A percentile compares a stretch with the other conserved stretches of the same genome.
phyloP scores from a whole-genome alignment of 2,797 vertebrate genomes.

The Coranthus polyacanthus region DNA sequence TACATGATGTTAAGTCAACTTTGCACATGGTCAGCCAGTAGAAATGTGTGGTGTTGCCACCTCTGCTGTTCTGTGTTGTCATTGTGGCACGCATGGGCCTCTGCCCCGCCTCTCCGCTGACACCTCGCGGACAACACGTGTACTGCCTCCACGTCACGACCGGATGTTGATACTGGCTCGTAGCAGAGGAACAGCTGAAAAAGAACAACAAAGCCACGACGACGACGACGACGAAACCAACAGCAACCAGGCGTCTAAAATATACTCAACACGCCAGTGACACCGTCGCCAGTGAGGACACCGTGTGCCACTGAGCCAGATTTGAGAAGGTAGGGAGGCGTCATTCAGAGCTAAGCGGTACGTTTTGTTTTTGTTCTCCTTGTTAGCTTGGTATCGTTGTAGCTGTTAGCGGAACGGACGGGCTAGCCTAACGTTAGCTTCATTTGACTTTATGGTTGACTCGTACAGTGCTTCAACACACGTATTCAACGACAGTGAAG shows the following conservation, averaged over 20 bases:
- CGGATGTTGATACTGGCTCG: conserved; percentile 80
- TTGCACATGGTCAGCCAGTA: too few relatives aligned
- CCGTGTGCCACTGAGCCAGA: not conserved
- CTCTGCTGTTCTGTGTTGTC: too few relatives aligned
- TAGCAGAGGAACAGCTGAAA: conserved; percentile 81
- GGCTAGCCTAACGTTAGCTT: conserved; percentile 52
- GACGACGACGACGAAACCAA: conserved; percentile 55
- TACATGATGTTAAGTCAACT: too few relatives aligned
- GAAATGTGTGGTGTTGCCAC: too few relatives aligned
- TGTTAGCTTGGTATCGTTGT: conserved; percentile 30
- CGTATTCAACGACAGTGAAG: not conserved
- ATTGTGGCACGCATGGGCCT: too few relatives aligned
- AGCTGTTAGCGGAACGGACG: conserved; percentile 62
- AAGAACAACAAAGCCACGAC: conserved; percentile 80
- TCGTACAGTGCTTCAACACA: not conserved
- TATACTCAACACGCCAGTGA: conserved; percentile 25
- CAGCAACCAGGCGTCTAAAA: conserved; percentile 33
- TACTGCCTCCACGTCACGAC: conserved; percentile 42
- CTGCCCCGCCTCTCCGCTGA: too few relatives aligned
- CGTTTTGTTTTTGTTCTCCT: conserved; percentile 27
- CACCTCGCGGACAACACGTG: conserved; percentile 23
- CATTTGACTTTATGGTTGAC: not conserved
- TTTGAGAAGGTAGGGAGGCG: conserved; percentile 39
- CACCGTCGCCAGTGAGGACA: conserved; percentile 4
- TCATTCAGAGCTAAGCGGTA: not conserved